Evolutionary conservation across 2,888 invertebrate genomes (phyloP).

Genomic region (Ormyrus thymus): DNA sequence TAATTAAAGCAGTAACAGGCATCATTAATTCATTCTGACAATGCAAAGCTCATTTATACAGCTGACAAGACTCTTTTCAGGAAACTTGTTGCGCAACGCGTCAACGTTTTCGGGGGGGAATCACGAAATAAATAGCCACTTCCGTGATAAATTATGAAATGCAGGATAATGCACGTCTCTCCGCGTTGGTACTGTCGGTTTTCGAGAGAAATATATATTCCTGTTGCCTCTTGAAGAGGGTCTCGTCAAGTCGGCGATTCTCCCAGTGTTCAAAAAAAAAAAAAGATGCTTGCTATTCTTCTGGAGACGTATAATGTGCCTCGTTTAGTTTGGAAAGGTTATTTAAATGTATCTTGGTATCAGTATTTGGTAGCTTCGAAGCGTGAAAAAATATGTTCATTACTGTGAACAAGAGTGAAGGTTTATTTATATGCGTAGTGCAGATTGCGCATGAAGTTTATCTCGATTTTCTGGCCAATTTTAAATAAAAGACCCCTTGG

Average conservation of each 20-base stretch:
- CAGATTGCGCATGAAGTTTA: background rate
- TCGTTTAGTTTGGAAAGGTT: no score
- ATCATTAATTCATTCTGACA: no score
- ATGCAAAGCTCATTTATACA: no score
- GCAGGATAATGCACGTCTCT: conserved; percentile 5
- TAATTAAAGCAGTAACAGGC: no score
- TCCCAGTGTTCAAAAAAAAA: background rate
- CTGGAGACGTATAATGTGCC: background rate
- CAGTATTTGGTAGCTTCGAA: no score
- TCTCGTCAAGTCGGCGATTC: conserved; percentile 5
- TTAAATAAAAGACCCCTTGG: no score
- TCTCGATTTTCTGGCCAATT: background rate
- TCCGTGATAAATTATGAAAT: conserved; percentile 29
- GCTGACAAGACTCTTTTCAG: no score
- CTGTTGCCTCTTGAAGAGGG: conserved; percentile 11
- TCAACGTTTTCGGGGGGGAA: background rate
- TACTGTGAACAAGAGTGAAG: no score
- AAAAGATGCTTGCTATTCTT: background rate
- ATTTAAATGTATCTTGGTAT: no score
- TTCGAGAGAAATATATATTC: background rate
- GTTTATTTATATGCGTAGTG: no score
- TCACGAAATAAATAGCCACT: conserved; percentile 11
- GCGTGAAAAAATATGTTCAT: no score
- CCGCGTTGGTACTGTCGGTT: background rate
- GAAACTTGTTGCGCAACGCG: conserved; percentile 3